Evolutionary conservation across 2,797 vertebrate species (phyloP).

Genomic region (Catharus ustulatus): DNA sequence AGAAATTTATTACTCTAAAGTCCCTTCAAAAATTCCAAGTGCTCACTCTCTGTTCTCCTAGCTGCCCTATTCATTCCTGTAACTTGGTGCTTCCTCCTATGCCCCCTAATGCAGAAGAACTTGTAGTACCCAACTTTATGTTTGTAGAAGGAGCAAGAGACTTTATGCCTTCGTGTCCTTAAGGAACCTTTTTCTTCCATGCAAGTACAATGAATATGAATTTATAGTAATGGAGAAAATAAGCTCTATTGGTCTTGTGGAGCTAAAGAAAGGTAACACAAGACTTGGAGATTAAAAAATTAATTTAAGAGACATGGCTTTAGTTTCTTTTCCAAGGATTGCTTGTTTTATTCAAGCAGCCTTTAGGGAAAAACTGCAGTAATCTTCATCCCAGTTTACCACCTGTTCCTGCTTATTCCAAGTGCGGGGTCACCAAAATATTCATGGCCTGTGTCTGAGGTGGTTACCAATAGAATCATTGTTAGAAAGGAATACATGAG

Average conservation of each 20-base stretch:
- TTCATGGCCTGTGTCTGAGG: too few species aligned
- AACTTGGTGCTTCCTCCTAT: neutral
- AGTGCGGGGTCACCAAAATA: neutral
- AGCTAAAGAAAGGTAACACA: neutral
- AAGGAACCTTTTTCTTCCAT: neutral
- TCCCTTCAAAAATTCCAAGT: neutral
- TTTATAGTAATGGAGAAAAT: neutral
- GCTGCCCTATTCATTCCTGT: neutral
- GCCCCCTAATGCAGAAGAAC: neutral
- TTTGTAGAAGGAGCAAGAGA: neutral
- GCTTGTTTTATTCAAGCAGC: neutral
- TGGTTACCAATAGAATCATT: neutral
- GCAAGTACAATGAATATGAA: neutral
- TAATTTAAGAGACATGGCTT: neutral
- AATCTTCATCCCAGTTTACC: neutral
- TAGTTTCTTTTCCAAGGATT: neutral
- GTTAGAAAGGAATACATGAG: neutral
- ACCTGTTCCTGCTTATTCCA: neutral
- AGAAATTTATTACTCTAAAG: neutral
- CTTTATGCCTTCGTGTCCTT: neutral
- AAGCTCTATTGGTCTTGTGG: neutral
- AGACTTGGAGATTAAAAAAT: neutral
- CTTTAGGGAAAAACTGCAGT: neutral
- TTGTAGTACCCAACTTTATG: neutral
- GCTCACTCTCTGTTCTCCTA: neutral